Evolutionary conservation across 1,140 invertebrate species (phyloP), one percentile per base, ranked within the genome.

Genomic region (Grapholita molesta): DNA sequence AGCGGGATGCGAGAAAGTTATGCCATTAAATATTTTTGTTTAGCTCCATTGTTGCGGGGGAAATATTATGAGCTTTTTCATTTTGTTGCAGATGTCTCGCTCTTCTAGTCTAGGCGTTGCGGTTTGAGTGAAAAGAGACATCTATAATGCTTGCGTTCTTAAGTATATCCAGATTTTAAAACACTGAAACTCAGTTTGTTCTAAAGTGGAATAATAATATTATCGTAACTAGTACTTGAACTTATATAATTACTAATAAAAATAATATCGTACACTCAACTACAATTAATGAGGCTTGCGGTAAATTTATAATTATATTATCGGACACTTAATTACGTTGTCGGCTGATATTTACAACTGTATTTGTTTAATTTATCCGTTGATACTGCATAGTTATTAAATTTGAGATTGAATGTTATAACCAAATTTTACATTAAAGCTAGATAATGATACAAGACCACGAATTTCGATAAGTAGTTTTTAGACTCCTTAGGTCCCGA

Each of bases 41-140:
- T 88, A 83, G 85, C 82, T 79, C 81, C 80, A 88, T 88, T 88
- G 85, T 90, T 80, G 81, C 75, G 82, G 86, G 85, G 85, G 84
- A 88, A 88, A 88, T 86, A 89, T 87, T 84, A 87, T 85, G 80
- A 88, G 85, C 84, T 89, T 91, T 91, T 91, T 89, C 87, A 85
- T 85, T 85, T 82, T 78, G 72, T 77, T 74, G 75, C 72, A 69
- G 42, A 21, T 85, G 79, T 80, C 80, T 83, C 78, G 74, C 79
- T 83, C 78, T 80, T 77, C 71, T 77, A 55, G 68, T 69, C 33
- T 69, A 67, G 71, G 75, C 25, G 70, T 70, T 85, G 77, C 52
- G 73, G 76, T 81, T 72, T 64, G 28, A 64, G 57, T 38, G 64
- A 74, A 84, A 70, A 79, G 79, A 78, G 79, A 85, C 68, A 76